Conservation (phyloP, 2,113 vertebrate species). For the Tetrax tetrax region DNA sequence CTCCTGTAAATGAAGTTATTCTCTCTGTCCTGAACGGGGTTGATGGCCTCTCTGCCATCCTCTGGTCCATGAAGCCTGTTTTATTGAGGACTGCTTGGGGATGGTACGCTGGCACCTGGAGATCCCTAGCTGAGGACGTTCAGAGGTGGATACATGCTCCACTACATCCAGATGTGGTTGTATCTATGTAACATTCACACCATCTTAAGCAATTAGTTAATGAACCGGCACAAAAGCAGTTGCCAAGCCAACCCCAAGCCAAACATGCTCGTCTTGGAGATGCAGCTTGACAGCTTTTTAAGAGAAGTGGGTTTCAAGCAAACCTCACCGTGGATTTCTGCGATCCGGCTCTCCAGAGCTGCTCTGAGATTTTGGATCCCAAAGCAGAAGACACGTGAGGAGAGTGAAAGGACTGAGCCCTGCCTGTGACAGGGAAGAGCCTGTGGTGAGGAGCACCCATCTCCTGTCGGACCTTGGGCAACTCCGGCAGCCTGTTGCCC, state of each 20-base stretch:
- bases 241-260: conserved; percentile 44
- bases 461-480: background rate
- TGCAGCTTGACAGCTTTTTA: conserved; percentile 1
- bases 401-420: background rate
- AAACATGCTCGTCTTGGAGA: background rate
- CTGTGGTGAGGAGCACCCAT: fast-evolving
- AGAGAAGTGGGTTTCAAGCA: background rate
- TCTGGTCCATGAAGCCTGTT: background rate
- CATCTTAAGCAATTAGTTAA: conserved; percentile 25
- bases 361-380: background rate
- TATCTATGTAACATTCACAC: background rate
- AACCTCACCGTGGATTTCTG: background rate
- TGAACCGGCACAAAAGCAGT: conserved; percentile 37
- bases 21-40: fast-evolving
- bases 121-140: background rate
- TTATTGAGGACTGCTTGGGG: background rate
- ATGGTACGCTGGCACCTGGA: background rate
- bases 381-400: fast-evolving
- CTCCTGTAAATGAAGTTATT: background rate
- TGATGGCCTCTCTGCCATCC: background rate
- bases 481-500: background rate
- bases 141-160: background rate
- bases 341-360: background rate
- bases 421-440: background rate
- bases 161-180: fast-evolving